Evolutionary conservation across 2,888 invertebrate species (phyloP), one percentile per base, ranked within the genome.

Genomic region (Notocelia uddmanniana): DNA sequence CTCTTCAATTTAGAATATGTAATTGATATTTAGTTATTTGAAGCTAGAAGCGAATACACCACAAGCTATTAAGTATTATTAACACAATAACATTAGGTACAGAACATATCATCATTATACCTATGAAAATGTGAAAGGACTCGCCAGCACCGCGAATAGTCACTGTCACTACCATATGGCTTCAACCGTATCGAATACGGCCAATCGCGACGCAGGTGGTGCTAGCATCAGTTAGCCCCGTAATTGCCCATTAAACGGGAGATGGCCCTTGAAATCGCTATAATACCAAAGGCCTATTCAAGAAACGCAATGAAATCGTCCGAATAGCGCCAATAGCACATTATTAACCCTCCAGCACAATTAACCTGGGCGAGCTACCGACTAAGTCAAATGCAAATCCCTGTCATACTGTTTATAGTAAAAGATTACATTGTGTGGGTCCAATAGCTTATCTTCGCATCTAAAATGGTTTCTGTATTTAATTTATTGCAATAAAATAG

Each of bases 401-500:
- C 80, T 85, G 86, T 90, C 90, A 89, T 80, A 75, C 91, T 90
- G 82, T 90, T 87, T 91, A 93, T 87, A 92, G 93, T 88, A 86
- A 91, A 92, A 91, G 93, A 93, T 93, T 92, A 93, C 92, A 93
- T 93, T 93, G 93, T 93, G 86, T 85, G 78, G 76, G 82, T 78
- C 79, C 84, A 85, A 88, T 88, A 87, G 86, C 87, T 89, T 93
- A 93, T 92, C 91, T 90, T 80, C 78, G 80, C 82, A 92, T 92
- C 90, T 89, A 79, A 83, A 89, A 89, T 87, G 87, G 88, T 85
- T 86, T 85, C 86, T 87, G 83, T 83, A 85, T 91, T 90, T 91
- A 92, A 92, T 91, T 92, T 92, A 92, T 92, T 86, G 92, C 88
- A 90, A 91, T 91, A 91, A 89, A 91, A 88, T 86, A 90, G 90